Conservation (phyloP, 2,888 invertebrate genomes). For the Psylliodes chrysocephalus region DNA sequence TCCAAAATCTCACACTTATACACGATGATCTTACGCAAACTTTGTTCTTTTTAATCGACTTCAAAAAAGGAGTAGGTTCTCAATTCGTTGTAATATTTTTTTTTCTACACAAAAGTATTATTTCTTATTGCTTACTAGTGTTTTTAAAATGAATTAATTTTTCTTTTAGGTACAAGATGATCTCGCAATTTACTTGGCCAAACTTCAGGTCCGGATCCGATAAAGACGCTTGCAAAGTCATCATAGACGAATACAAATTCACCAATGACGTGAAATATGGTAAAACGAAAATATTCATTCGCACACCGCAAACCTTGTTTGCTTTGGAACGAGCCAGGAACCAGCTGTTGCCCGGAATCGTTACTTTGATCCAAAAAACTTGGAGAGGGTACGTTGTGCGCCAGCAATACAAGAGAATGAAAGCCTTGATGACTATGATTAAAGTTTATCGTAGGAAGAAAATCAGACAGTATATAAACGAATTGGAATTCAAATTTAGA, state of each 20-base stretch:
- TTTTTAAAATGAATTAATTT: not conserved
- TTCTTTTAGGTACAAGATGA: slow-evolving; percentile 89
- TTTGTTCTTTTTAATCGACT: too few species aligned
- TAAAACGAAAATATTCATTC: slow-evolving; percentile 94
- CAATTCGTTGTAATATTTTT: too few species aligned
- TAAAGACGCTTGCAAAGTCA: slow-evolving; percentile 84
- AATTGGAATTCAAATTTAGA: slow-evolving; percentile 73
- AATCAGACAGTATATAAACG: slow-evolving; percentile 75
- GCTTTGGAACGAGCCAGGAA: slow-evolving; percentile 87
- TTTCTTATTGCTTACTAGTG: too few species aligned
- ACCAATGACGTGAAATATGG: slow-evolving; percentile 91
- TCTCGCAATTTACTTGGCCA: slow-evolving; percentile 96
- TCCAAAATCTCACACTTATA: too few species aligned
- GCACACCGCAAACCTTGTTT: slow-evolving; percentile 92
- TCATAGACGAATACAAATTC: slow-evolving; percentile 83
- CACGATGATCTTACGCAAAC: too few species aligned
- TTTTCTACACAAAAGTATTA: too few species aligned
- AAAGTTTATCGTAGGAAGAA: slow-evolving; percentile 84
- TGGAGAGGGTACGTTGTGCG: slow-evolving; percentile 81
- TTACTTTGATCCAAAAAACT: slow-evolving; percentile 93
- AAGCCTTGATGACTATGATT: slow-evolving; percentile 85
- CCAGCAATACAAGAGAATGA: slow-evolving; percentile 83
- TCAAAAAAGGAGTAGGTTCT: too few species aligned
- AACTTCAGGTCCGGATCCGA: slow-evolving; percentile 84
- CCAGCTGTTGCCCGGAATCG: slow-evolving; percentile 89